Percentiles rank a stretch among this genome's conserved stretches.
Evolutionary conservation across 2,797 vertebrate genomes (phyloP).

Genomic region (Muraenolepis orangiensis): DNA sequence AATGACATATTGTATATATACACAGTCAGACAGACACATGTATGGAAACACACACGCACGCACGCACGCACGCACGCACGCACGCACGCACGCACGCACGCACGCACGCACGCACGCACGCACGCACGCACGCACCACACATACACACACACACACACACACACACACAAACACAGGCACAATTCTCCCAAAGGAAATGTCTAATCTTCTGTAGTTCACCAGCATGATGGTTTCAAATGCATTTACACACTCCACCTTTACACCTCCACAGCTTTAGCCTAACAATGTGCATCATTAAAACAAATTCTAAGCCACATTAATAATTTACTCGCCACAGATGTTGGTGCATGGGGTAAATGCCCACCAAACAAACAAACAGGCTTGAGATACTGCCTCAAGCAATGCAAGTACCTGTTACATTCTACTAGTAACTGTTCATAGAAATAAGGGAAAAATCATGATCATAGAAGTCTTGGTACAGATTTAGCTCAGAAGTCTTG

Average conservation of each 20-base stretch:
- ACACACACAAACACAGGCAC: background rate
- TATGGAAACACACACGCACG: conserved; percentile 1
- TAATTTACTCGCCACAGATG: background rate
- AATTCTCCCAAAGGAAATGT: background rate
- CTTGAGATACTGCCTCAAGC: background rate
- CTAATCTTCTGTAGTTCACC: conserved; percentile 13
- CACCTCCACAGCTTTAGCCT: background rate
- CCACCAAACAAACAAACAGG: background rate
- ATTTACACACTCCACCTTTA: background rate
- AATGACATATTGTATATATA: conserved; percentile 17
- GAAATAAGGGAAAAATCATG: background rate
- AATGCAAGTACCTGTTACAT: background rate
- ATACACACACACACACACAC: background rate
- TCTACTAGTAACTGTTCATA: background rate
- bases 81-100: background rate
- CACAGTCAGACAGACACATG: conserved; percentile 10
- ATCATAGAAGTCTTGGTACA: background rate
- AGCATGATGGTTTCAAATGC: background rate
- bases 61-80: background rate
- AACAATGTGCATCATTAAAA: background rate
- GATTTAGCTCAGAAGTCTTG: background rate
- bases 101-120: conserved; percentile 4
- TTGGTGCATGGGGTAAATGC: background rate
- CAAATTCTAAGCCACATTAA: background rate
- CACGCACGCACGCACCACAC: background rate